Evolutionary conservation across 2,888 invertebrate genomes (phyloP), one percentile per base, ranked within the genome.

Genomic region (Pristionchus arcanus): DNA sequence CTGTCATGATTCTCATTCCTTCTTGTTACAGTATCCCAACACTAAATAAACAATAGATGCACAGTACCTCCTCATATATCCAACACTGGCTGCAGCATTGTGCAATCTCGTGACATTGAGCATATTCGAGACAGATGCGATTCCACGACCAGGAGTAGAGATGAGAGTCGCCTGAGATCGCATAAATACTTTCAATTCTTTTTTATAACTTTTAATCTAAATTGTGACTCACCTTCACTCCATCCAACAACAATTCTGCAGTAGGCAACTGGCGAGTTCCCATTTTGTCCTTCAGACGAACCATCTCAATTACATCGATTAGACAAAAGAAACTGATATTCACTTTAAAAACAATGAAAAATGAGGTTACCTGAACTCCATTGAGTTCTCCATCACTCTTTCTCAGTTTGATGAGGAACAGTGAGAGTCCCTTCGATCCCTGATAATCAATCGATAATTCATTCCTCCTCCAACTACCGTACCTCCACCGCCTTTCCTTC

Each of bases 261-360:
- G 96, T 96, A 7, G 96, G 96, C 74, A 96, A 93, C 77, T 96
- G 96, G 84, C 96, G 94, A 2, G 96, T 96, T 31, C 96, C 96
- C 81, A 96, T 94, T 93, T 96, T 96, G 92, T 96, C 96, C 94
- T 96, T 96, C 91, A 96, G 94, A 90, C 95, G 95, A 89, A 96
- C 94, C 88, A 96, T 95, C 92, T 96, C 95, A 53, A 88, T 15
- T 31, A 81, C 11, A 59, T 4, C 11, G 9, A 84, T 28, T 55
- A 31, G 15, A 15, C 5, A 83, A 42, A 15, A 7, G 15, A 49
- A 13, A 74, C 16, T 74, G 34, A 74, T 68, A 4, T 68, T 28
- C 68, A 68, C 31, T 28, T 34, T 21, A n/a, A n/a, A 66, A 4
- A 59, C 13, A 59, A 59, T 13, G 59, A 59, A 59, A 53, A 59